A percentile compares a stretch with the other conserved stretches of the same genome.
Evolutionary conservation across 2,888 invertebrate genomes (phyloP).

Genomic region (Dicranocentrus wangi): DNA sequence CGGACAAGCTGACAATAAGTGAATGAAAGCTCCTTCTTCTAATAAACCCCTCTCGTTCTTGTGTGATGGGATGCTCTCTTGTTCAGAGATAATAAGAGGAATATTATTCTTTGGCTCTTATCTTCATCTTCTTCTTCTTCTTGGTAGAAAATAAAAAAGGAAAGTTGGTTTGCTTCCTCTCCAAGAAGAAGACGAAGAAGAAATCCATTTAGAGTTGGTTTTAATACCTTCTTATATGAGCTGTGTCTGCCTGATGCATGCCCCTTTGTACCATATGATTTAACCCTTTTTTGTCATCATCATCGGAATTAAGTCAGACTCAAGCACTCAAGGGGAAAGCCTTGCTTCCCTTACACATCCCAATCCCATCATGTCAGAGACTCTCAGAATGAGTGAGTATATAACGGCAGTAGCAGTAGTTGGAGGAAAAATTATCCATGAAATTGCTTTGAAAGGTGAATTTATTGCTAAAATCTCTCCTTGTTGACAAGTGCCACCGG

Average conservation of each 20-base stretch:
- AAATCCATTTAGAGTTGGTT: not conserved
- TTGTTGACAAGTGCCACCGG: not conserved
- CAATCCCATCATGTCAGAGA: too few relatives aligned
- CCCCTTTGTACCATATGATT: constrained; percentile 8
- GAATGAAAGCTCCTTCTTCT: constrained; percentile 19
- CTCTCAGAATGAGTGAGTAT: too few relatives aligned
- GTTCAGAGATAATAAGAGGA: constrained; percentile 11
- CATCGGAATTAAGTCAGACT: constrained; percentile 8
- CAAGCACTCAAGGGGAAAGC: constrained; percentile 31
- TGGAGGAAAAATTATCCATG: constrained; percentile 31
- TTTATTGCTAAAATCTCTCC: not conserved
- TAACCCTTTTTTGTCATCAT: not conserved
- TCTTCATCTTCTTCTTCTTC: too few relatives aligned
- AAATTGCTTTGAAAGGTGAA: constrained; percentile 25
- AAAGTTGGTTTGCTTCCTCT: constrained; percentile 33
- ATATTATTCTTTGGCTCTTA: too few relatives aligned
- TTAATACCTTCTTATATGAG: not conserved
- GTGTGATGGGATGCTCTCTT: too few relatives aligned
- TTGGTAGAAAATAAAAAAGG: constrained; percentile 23
- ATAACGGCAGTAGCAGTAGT: constrained; percentile 28
- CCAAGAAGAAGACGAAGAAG: not conserved
- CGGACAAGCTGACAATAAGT: not conserved
- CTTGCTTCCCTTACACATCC: not conserved
- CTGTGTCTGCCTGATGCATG: not conserved
- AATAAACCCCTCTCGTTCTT: too few relatives aligned